A percentile compares a stretch with the other conserved stretches of the same genome.
Evolutionary conservation across 2,797 vertebrate species (phyloP).

Genomic region (Poeciliopsis gracilis): DNA sequence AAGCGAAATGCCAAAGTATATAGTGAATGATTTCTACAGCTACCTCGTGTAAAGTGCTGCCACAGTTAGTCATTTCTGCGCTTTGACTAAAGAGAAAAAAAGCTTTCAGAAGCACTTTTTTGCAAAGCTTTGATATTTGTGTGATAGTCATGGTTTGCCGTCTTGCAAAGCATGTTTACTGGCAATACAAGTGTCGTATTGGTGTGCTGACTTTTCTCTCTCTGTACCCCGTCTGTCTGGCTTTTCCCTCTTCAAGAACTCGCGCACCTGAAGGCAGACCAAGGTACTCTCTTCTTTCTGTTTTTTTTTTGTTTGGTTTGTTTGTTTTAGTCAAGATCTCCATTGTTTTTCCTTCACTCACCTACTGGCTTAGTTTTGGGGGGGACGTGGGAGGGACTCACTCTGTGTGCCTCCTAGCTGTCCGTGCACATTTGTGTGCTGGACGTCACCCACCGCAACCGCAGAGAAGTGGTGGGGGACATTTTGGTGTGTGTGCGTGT

Average conservation of each 20-base stretch:
- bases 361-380: conserved; percentile 53
- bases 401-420: conserved; percentile 52
- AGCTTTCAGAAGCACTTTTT: conserved; percentile 75
- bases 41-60: conserved; percentile 33
- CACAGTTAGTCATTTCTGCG: conserved; percentile 37
- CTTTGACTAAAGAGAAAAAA: conserved; percentile 43
- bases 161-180: conserved; percentile 79
- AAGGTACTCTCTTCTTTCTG: conserved; percentile 86
- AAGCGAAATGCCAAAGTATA: conserved; percentile 33
- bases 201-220: conserved; percentile 74
- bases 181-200: conserved; percentile 82
- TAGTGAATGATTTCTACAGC: conserved; percentile 35
- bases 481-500: background rate
- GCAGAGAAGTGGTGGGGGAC: conserved; percentile 29
- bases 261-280: conserved; percentile 96
- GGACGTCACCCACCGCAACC: conserved; percentile 46
- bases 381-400: conserved; percentile 16
- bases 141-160: conserved; percentile 82
- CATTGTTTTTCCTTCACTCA: conserved; percentile 29
- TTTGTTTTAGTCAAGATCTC: conserved; percentile 10
- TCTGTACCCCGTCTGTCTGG: conserved; percentile 66
- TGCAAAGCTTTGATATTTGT: conserved; percentile 76
- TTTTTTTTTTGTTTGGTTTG: background rate
- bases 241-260: conserved; percentile 86
- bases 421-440: conserved; percentile 67